Conservation (phyloP, 35 echinoderm and acorn worm species). For the Amphiura filiformis region DNA sequence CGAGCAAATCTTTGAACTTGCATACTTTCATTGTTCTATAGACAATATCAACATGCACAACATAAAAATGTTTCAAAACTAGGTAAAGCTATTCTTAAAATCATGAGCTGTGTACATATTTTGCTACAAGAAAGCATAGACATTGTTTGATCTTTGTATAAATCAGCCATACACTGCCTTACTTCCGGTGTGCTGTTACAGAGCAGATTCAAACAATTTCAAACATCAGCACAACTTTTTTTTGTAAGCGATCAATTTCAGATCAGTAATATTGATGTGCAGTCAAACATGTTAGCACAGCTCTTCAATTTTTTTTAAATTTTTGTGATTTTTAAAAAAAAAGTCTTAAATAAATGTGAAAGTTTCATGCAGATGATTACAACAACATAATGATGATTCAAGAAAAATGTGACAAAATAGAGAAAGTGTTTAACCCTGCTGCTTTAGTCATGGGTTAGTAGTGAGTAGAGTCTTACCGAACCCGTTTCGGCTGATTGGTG, state of each 20-base stretch:
- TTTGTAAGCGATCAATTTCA: too few species aligned
- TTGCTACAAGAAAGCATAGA: too few species aligned
- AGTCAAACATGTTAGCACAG: not conserved
- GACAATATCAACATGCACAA: not conserved
- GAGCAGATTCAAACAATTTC: too few species aligned
- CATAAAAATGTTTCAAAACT: not conserved
- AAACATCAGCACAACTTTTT: too few species aligned
- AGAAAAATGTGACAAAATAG: not conserved
- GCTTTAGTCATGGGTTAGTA: too few species aligned
- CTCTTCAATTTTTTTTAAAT: not conserved
- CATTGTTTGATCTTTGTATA: too few species aligned
- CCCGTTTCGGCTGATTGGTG: not conserved
- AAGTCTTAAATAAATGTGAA: not conserved
- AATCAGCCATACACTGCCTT: too few species aligned
- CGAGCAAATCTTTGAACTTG: too few species aligned
- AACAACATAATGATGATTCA: not conserved
- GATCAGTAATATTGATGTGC: too few species aligned
- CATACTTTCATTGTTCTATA: too few species aligned
- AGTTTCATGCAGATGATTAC: not conserved
- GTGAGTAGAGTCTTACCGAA: not conserved
- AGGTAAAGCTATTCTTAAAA: not conserved
- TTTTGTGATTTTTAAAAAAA: not conserved
- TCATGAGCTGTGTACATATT: not conserved
- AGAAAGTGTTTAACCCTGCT: slow-evolving; percentile 2
- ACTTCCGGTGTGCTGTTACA: too few species aligned